These are phyloP conservation scores for Danaus melanippus DNA, from an alignment of 1,140 invertebrate genomes.

Conservation along the genomic window DNA sequence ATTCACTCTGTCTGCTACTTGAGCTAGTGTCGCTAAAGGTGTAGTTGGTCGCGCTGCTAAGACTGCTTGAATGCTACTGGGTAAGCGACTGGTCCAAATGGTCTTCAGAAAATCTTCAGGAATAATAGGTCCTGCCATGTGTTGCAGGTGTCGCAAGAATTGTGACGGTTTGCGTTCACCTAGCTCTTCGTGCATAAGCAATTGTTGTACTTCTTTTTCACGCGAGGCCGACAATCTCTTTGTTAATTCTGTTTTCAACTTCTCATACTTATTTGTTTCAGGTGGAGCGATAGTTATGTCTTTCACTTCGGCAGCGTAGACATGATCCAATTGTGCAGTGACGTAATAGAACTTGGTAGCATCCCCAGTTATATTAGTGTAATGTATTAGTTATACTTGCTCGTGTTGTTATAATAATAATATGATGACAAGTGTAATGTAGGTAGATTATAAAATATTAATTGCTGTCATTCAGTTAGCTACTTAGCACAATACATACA, in stretches of 20 bases:
- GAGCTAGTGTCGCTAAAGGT: too few species aligned
- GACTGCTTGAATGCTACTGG: too few species aligned
- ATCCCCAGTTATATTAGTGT: not conserved
- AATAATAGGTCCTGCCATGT: conserved; percentile 5
- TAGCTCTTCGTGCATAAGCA: conserved; percentile 5
- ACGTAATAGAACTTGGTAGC: too few species aligned
- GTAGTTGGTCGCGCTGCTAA: too few species aligned
- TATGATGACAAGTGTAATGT: too few species aligned
- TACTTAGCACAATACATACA: too few species aligned
- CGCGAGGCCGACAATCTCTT: not conserved
- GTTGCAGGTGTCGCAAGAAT: conserved; percentile 4
- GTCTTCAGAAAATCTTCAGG: conserved; percentile 11
- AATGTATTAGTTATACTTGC: too few species aligned
- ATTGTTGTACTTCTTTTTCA: conserved; percentile 1
- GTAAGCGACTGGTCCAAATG: too few species aligned
- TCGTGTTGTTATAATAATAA: too few species aligned
- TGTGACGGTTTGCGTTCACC: conserved; percentile 4
- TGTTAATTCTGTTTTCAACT: not conserved
- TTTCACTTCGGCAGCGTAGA: conserved; percentile 4
- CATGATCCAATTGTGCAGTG: not conserved
- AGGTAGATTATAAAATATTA: too few species aligned
- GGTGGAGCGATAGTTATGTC: conserved; percentile 3
- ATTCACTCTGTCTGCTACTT: too few species aligned
- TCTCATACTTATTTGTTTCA: not conserved
- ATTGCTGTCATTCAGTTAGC: too few species aligned